Evolutionary conservation across 2,888 invertebrate species (phyloP).

Genomic region (Melieria omissa): DNA sequence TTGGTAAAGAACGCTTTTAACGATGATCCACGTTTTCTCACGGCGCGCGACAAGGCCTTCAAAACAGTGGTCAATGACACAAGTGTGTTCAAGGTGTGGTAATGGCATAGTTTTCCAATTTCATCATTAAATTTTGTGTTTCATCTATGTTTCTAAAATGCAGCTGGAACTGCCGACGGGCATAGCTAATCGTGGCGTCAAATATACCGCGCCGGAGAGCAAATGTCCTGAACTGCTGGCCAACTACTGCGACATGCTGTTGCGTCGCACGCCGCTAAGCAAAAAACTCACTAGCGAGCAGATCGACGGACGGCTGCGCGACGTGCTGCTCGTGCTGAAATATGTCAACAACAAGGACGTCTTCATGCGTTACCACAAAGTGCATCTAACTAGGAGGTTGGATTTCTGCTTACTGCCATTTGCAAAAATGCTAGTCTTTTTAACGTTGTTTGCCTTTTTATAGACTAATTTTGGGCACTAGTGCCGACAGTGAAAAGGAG

Average conservation of each 20-base stretch:
- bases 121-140: neutral
- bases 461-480: constrained; percentile 94
- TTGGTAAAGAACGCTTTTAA: constrained; percentile 94
- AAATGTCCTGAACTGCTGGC: constrained; percentile 98
- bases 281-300: constrained; percentile 96
- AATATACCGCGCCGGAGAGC: constrained; percentile 87
- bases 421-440: neutral
- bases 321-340: constrained; percentile 95
- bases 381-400: constrained; percentile 87
- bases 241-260: constrained; percentile 99
- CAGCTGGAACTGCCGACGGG: constrained; percentile 73
- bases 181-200: constrained; percentile 73
- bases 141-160: constrained; percentile 25
- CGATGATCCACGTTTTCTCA: constrained; percentile 97
- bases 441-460: neutral
- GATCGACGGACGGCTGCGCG: constrained; percentile 91
- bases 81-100: constrained; percentile 78
- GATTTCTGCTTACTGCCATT: neutral
- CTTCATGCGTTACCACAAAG: constrained; percentile 99
- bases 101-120: neutral
- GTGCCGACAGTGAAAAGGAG: constrained; percentile 98
- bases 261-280: constrained; percentile 94
- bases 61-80: constrained; percentile 98
- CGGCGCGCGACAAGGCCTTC: constrained; percentile 97
- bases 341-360: constrained; percentile 99